Percentiles rank a stretch among this genome's conserved stretches.
phyloP scores from a whole-genome alignment of 1,140 invertebrate species.

The Drosophila chauvacae region DNA sequence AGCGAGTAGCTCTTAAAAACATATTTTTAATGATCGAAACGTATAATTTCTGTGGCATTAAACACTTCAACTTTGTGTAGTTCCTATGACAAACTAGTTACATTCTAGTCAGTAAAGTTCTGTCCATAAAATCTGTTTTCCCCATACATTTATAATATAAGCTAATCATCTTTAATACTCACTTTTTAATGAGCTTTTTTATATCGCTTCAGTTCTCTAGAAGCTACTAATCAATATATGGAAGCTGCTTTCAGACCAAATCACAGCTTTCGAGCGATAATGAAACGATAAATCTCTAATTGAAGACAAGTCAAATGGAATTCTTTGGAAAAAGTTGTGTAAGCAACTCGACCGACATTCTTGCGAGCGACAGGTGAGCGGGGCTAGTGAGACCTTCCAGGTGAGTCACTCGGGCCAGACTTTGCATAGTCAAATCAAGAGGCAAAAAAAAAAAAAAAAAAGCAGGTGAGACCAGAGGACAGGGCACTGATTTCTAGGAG shows the following conservation, averaged over 20 bases:
- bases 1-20: background rate
- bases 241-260: conserved; percentile 13
- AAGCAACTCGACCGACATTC: conserved; percentile 44
- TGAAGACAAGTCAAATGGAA: conserved; percentile 19
- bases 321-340: conserved; percentile 41
- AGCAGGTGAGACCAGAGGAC: conserved; percentile 19
- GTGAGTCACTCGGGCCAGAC: conserved; percentile 33
- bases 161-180: conserved; percentile 7
- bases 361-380: conserved; percentile 7
- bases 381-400: conserved; percentile 15
- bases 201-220: background rate
- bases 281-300: conserved; percentile 40
- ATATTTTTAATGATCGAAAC: background rate
- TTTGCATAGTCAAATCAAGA: conserved; percentile 39
- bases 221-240: conserved; percentile 21
- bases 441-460: background rate
- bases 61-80: background rate
- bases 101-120: conserved; percentile 7
- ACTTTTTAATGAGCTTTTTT: conserved; percentile 17
- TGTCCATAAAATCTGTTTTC: conserved; percentile 13
- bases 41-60: background rate
- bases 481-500: conserved; percentile 16
- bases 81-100: conserved; percentile 13
- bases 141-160: background rate
- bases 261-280: conserved; percentile 14